Conservation (phyloP, 2,113 vertebrate genomes). For the Panthera tigris region DNA sequence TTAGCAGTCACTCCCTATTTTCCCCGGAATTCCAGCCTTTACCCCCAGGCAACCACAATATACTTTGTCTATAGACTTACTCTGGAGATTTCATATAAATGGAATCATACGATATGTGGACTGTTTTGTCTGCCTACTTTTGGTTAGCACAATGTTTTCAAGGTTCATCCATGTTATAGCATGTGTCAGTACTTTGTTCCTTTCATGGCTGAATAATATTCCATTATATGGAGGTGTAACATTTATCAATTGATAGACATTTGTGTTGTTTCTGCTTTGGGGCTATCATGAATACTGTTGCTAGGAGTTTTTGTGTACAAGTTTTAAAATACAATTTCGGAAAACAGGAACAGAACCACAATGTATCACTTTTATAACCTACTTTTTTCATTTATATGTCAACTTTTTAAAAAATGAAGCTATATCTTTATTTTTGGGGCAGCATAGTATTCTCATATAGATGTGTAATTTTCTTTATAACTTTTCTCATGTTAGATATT, state of each 20-base stretch:
- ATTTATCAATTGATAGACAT: neutral
- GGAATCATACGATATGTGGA: neutral
- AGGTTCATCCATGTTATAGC: neutral
- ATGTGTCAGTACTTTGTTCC: neutral
- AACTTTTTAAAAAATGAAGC: neutral
- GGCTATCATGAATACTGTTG: neutral
- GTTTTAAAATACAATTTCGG: neutral
- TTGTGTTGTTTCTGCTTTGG: neutral
- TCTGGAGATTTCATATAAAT: slow-evolving; percentile 10
- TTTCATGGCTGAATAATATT: neutral
- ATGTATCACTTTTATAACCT: neutral
- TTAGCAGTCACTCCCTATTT: neutral
- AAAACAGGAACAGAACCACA: neutral
- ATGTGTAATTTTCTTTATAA: neutral
- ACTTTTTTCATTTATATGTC: neutral
- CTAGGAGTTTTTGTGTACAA: neutral
- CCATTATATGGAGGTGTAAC: neutral
- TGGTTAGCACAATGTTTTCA: neutral
- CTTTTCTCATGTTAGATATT: neutral
- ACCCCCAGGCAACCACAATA: neutral
- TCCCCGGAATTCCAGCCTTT: too few species aligned
- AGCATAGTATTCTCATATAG: neutral
- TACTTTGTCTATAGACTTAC: neutral
- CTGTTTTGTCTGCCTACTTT: neutral
- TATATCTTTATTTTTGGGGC: neutral